Evolutionary conservation across 2,888 invertebrate species (phyloP), one percentile per base, ranked within the genome.

Genomic region (Ctenicera cuprea): DNA sequence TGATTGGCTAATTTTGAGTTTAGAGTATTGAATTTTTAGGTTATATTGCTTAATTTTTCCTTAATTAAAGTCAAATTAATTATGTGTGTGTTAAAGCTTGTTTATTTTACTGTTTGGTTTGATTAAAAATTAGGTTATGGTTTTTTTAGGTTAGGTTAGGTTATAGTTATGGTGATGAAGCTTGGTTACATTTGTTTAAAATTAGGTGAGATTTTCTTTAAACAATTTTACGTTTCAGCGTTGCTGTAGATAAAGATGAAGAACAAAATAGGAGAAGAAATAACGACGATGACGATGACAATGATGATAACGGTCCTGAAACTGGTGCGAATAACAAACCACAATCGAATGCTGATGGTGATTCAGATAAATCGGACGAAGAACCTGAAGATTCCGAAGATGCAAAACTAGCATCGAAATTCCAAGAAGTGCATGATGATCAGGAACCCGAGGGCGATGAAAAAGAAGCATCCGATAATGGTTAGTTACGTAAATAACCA

Each of bases 311-410:
- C 43, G 59, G 66, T 76, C 66, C 41, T 43, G 26, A 5, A 14
- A 3, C 12, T 11, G 26, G 45, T 4, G 45, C 22, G 41, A 41
- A 26, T 5, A 69, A 64, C 77, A 77, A 37, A 12, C 3, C 14
- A 16, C 7, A 12, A 73, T 70, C n/a, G 41, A 33, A 11, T 67
- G 57, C 20, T 16, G 41, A 16, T 9, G 71, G 64, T 65, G 67
- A 70, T 38, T 43, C 8, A 12, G 67, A 73, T 64, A 92, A 92
- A 77, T 92, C 93, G 0, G 94, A 94, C 76, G 92, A 92, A 73
- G 94, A 94, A 71, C 90, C 88, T 9, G 90, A 90, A 20, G 91
- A 91, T 78, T 87, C 88, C 12, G 91, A 91, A 73, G 89, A 79
- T 87, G 89, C 82, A 76, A 87, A 80, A 88, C 68, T 80, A 12